Evolutionary conservation across 2,797 vertebrate genomes (phyloP).

Genomic region (Myripristis jacobus): DNA sequence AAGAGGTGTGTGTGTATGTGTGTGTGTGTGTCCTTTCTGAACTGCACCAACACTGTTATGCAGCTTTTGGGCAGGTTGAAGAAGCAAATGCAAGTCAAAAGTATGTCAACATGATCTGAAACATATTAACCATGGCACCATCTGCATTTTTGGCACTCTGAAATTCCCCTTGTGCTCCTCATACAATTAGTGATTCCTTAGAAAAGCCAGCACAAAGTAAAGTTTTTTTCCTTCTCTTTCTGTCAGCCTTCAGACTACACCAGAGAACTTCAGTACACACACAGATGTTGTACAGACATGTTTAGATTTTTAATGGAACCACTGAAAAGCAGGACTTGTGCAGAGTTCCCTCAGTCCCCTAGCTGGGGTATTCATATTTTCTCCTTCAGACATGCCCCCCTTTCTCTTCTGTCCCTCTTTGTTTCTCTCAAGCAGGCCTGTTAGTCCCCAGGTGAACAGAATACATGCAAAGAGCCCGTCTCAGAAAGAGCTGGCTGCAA

Average conservation of each 20-base stretch:
- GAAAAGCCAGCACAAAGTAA: slow-evolving; percentile 46
- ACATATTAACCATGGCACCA: slow-evolving; percentile 30
- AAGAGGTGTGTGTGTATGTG: slow-evolving; percentile 9
- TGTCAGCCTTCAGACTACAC: slow-evolving; percentile 21
- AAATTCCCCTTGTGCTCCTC: slow-evolving; percentile 28
- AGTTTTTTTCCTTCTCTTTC: slow-evolving; percentile 48
- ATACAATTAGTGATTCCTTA: slow-evolving; percentile 59
- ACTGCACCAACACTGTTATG: slow-evolving; percentile 36
- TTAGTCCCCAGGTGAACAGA: slow-evolving; percentile 48
- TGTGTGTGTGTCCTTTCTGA: slow-evolving; percentile 39
- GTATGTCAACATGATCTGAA: slow-evolving; percentile 22
- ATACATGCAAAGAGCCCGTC: slow-evolving; percentile 41
- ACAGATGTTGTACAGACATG: slow-evolving; percentile 47
- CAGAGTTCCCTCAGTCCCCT: slow-evolving; percentile 25
- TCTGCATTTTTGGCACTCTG: slow-evolving; percentile 42
- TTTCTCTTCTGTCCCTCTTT: slow-evolving; percentile 29
- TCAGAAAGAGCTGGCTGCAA: slow-evolving; percentile 18
- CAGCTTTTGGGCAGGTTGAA: slow-evolving; percentile 12
- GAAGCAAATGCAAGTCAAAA: slow-evolving; percentile 26
- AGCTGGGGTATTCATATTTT: slow-evolving; percentile 40
- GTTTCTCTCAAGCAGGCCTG: slow-evolving; percentile 33
- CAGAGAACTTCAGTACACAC: slow-evolving; percentile 34
- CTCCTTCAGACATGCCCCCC: slow-evolving; percentile 16
- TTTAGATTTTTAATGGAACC: slow-evolving; percentile 55
- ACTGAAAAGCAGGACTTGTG: slow-evolving; percentile 40